phyloP scores from a whole-genome alignment of 2,888 invertebrate species.

The Lasioglossum pauxillum region DNA sequence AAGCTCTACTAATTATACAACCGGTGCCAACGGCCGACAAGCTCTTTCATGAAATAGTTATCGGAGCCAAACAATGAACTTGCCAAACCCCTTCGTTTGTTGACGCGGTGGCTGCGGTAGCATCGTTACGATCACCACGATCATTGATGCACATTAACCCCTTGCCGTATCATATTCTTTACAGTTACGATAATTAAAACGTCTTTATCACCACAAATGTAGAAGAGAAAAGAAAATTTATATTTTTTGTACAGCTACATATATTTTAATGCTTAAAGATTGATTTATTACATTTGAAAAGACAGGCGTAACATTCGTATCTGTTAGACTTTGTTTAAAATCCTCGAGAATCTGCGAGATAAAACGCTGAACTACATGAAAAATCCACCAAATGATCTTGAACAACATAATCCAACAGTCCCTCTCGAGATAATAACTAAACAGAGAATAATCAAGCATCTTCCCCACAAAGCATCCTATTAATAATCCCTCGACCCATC shows the following conservation, averaged over 20 bases:
- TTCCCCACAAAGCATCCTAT: background rate
- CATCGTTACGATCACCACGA: background rate
- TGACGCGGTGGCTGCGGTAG: background rate
- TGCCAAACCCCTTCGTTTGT: slow-evolving; percentile 34
- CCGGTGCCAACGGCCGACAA: slow-evolving; percentile 42
- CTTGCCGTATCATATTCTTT: too few species aligned
- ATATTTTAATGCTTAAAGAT: too few species aligned
- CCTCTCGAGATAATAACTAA: background rate
- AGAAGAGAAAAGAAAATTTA: too few species aligned
- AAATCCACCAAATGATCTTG: background rate
- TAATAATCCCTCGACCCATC: background rate
- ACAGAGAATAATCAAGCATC: background rate
- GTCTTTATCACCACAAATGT: too few species aligned
- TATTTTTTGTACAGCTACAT: too few species aligned
- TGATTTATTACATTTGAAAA: too few species aligned
- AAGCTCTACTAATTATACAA: slow-evolving; percentile 44
- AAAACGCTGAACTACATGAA: background rate
- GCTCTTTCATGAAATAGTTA: slow-evolving; percentile 45
- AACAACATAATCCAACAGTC: background rate
- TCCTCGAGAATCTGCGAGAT: background rate
- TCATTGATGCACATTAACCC: background rate
- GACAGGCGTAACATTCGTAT: too few species aligned
- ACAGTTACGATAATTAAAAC: too few species aligned
- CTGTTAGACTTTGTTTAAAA: too few species aligned
- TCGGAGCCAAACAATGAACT: slow-evolving; percentile 32